Percentiles rank a stretch among this genome's conserved stretches.
Evolutionary conservation across 2,888 invertebrate genomes (phyloP).

Genomic region (Rhyacophila evoluta): DNA sequence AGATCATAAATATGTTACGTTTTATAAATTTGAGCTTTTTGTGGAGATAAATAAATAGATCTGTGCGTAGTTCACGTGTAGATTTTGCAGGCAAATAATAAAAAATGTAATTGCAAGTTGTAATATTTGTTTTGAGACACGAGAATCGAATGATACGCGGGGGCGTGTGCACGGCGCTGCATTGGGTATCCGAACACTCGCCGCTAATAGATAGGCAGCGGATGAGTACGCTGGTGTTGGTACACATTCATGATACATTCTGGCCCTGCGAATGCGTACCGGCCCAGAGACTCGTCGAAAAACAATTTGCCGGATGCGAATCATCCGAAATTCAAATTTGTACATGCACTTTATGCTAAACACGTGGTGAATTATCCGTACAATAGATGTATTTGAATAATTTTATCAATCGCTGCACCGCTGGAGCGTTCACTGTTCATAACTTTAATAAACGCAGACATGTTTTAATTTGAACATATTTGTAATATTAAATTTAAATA

Average conservation of each 20-base stretch:
- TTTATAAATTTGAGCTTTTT: no score
- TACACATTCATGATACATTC: no score
- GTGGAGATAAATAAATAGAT: no score
- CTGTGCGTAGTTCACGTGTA: no score
- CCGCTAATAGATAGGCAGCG: not conserved
- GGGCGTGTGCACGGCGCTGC: not conserved
- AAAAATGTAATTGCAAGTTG: no score
- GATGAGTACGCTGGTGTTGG: not conserved
- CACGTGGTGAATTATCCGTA: not conserved
- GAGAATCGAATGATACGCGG: not conserved
- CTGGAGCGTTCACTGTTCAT: no score
- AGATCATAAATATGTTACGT: no score
- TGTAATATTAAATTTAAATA: no score
- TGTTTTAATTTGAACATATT: no score
- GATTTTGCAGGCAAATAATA: no score
- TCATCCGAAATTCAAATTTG: conserved; percentile 17
- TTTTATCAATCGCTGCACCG: not conserved
- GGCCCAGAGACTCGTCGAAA: not conserved
- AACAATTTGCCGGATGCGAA: conserved; percentile 22
- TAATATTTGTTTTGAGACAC: not conserved
- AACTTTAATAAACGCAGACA: no score
- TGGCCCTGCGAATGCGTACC: no score
- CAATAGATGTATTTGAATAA: conserved; percentile 8
- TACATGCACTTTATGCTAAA: conserved; percentile 18
- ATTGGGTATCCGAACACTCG: not conserved